Evolutionary conservation across 2,888 invertebrate genomes (phyloP), one percentile per base, ranked within the genome.

Genomic region (Siphonodentalium dalli): DNA sequence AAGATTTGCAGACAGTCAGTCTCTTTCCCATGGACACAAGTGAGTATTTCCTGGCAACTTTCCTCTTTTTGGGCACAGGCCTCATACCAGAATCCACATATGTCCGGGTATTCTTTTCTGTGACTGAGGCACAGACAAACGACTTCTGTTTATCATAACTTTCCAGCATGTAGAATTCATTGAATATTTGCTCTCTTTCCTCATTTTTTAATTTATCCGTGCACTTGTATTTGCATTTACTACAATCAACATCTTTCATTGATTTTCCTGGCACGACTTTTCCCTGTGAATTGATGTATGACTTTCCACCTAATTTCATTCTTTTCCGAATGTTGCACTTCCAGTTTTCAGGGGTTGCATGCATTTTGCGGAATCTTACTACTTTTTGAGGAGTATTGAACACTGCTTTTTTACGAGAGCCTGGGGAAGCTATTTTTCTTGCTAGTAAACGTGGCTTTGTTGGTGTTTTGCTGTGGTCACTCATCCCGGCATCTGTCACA

Each of bases 301-400:
- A 44, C 20, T 44, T 18, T 15, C 51, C 51, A 28, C 31, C 27
- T 11, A 27, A 13, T 20, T 39, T 11, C n/a, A 33, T 46, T n/a
- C n/a, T 45, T 38, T 51, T 51, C 18, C 39, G 24, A 23, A 51
- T 31, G 45, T 37, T 51, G 15, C 29, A 27, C 20, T 45, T 51
- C 51, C 45, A 45, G 28, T 18, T 20, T 5, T 23, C 29, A 18
- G 42, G 42, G 28, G 42, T 29, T 6, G 42, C 18, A 15, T 42
- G 37, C 20, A 21, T 21, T 35, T 40, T 48, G 29, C 40, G n/a
- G n/a, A n/a, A n/a, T n/a, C n/a, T n/a, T n/a, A n/a, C n/a, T n/a
- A n/a, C n/a, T n/a, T n/a, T n/a, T n/a, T n/a, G n/a, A n/a, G n/a
- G n/a, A n/a, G n/a, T n/a, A n/a, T n/a, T n/a, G n/a, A n/a, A n/a